Conservation (phyloP, 2,797 vertebrate genomes). For the Spinus olivaceus region DNA sequence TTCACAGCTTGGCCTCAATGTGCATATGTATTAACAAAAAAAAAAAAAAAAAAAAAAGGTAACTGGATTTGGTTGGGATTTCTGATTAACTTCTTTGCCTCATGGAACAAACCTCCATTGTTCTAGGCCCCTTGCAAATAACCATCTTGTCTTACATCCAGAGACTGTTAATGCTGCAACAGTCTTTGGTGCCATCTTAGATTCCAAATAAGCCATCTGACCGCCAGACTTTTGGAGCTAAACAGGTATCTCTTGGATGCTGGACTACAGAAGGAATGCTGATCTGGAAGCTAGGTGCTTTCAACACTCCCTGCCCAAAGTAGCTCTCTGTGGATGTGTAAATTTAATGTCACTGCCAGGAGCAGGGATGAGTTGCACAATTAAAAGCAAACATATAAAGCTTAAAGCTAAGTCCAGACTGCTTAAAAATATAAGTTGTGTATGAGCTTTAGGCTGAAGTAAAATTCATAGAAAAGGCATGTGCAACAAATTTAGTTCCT, state of each 20-base stretch:
- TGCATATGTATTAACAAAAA: background rate
- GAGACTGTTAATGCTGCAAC: background rate
- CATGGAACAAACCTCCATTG: background rate
- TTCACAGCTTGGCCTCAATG: background rate
- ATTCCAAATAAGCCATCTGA: background rate
- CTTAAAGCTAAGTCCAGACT: background rate
- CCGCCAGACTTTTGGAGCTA: background rate
- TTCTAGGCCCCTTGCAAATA: background rate
- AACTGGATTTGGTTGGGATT: background rate
- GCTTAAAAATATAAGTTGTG: background rate
- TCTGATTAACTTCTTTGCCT: background rate
- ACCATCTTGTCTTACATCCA: background rate
- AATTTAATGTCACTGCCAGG: background rate
- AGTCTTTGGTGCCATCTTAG: background rate
- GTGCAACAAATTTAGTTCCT: background rate
- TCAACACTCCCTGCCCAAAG: background rate
- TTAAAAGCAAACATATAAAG: background rate
- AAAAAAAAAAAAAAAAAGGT: background rate
- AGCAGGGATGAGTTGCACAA: background rate
- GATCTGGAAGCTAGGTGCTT: background rate
- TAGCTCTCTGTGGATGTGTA: background rate
- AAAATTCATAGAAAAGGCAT: background rate
- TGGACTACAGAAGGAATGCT: background rate
- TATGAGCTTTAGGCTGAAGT: background rate
- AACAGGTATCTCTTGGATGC: background rate